Percentiles rank a stretch among this genome's conserved stretches.
Conservation (phyloP, 2,797 vertebrate species). For the Xenopus petersii region DNA sequence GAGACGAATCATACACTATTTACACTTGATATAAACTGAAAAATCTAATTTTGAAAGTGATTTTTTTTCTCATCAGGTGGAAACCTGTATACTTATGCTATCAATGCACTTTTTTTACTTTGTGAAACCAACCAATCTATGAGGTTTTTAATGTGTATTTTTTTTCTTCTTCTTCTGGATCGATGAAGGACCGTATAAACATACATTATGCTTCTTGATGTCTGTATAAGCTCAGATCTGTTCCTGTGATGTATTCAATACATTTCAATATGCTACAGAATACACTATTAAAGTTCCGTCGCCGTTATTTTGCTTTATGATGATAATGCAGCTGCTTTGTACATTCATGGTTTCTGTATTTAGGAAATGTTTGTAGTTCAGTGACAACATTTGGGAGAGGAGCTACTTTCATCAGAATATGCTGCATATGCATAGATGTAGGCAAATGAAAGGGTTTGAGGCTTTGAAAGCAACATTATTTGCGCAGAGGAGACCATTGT, state of each 20-base stretch:
- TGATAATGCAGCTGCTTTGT: too few species aligned
- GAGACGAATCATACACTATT: slow-evolving; percentile 48
- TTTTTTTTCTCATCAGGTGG: slow-evolving; percentile 38
- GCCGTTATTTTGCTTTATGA: too few species aligned
- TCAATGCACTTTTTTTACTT: slow-evolving; percentile 69
- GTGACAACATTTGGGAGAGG: too few species aligned
- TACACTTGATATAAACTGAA: slow-evolving; percentile 56
- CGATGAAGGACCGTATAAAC: slow-evolving; percentile 53
- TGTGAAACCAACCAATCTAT: slow-evolving; percentile 62
- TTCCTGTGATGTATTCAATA: slow-evolving; percentile 60
- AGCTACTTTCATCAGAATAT: too few species aligned
- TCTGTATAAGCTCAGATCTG: slow-evolving; percentile 50
- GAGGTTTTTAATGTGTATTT: slow-evolving; percentile 56
- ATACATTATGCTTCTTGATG: slow-evolving; percentile 49
- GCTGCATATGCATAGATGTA: too few species aligned
- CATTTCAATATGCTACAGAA: slow-evolving; percentile 37
- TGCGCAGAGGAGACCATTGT: too few species aligned
- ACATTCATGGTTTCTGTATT: too few species aligned
- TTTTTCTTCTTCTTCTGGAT: slow-evolving; percentile 66
- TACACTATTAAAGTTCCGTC: too few species aligned
- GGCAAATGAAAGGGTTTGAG: too few species aligned
- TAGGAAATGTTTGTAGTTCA: too few species aligned
- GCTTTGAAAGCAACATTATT: too few species aligned
- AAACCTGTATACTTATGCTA: slow-evolving; percentile 59
- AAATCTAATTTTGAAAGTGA: slow-evolving; percentile 47